These are phyloP conservation scores for Pammene fasciana DNA, from an alignment of 2,888 invertebrate genomes.

Conservation along the genomic window DNA sequence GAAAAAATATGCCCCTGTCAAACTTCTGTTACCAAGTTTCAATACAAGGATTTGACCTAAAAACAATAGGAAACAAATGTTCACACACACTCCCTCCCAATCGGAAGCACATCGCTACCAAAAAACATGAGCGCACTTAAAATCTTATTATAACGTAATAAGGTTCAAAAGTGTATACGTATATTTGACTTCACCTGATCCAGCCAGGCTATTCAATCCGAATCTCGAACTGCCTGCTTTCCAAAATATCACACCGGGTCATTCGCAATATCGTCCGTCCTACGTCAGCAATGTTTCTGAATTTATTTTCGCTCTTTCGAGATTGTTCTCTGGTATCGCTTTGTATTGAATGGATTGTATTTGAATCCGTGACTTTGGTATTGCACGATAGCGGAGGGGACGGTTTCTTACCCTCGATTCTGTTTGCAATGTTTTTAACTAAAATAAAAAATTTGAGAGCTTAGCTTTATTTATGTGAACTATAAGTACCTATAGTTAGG, in stretches of 20 bases:
- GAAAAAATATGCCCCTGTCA: too few species aligned
- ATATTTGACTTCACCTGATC: neutral
- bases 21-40: neutral
- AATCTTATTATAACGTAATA: neutral
- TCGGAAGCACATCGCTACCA: neutral
- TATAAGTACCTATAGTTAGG: too few species aligned
- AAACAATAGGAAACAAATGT: constrained; percentile 22
- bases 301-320: constrained; percentile 39
- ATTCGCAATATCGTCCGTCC: constrained; percentile 44
- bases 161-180: neutral
- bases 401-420: too few species aligned
- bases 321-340: constrained; percentile 34
- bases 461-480: too few species aligned
- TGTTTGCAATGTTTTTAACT: too few species aligned
- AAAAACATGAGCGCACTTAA: neutral
- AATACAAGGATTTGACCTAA: neutral
- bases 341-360: constrained; percentile 22
- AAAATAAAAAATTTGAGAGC: too few species aligned
- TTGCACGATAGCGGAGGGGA: constrained; percentile 6
- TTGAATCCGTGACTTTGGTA: constrained; percentile 33
- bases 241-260: constrained; percentile 43
- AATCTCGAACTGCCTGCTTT: constrained; percentile 38
- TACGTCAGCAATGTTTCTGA: constrained; percentile 40
- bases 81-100: constrained; percentile 6
- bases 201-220: constrained; percentile 20